These are phyloP conservation scores for Agrochola lota DNA, from an alignment of 2,888 invertebrate species.

Conservation along the genomic window DNA sequence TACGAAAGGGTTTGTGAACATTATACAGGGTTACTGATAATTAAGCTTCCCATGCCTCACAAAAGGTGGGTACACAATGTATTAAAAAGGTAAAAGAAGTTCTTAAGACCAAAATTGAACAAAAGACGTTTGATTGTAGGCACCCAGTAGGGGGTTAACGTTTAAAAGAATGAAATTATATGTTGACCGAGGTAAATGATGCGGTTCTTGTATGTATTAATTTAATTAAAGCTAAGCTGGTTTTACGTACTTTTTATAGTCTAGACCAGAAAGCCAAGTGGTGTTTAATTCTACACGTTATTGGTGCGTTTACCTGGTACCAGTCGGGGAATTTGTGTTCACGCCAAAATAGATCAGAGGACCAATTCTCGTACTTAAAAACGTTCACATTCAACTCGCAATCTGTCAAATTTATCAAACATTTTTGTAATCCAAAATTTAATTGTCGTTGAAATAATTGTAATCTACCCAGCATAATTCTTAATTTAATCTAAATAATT, in stretches of 20 bases:
- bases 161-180: conserved; percentile 29
- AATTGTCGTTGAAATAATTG: too few relatives aligned
- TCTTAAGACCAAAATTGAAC: conserved; percentile 14
- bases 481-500: too few relatives aligned
- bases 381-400: too few relatives aligned
- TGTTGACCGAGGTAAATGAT: conserved; percentile 19
- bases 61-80: conserved; percentile 29
- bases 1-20: conserved; percentile 42
- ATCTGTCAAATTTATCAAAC: too few relatives aligned
- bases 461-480: too few relatives aligned
- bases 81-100: conserved; percentile 20
- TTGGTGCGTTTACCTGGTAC: background rate
- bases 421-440: too few relatives aligned
- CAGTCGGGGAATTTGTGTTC: background rate
- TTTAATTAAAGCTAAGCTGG: conserved; percentile 5
- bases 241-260: conserved; percentile 2
- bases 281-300: conserved; percentile 7
- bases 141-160: conserved; percentile 7
- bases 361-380: too few relatives aligned
- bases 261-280: background rate
- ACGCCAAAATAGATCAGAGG: background rate
- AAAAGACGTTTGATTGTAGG: conserved; percentile 8
- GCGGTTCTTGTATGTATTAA: conserved; percentile 4
- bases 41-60: conserved; percentile 44
- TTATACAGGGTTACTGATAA: conserved; percentile 57